Conservation (phyloP, 2,797 vertebrate species). For the Arrhamphus sclerolepis region DNA sequence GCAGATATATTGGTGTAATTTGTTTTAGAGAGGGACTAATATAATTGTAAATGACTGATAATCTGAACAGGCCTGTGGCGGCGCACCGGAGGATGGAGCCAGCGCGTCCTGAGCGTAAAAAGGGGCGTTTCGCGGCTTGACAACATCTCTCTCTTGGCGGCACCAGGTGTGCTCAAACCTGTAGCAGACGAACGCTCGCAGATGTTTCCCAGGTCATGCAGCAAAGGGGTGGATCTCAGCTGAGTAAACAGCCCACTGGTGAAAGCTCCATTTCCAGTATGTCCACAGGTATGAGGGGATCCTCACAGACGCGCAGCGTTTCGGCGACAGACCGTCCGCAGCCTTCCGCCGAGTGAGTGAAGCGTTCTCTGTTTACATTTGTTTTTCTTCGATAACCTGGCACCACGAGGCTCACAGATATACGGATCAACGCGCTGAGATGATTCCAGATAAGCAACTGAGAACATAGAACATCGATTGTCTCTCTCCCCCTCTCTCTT, state of each 20-base stretch:
- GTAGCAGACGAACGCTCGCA: constrained; percentile 55
- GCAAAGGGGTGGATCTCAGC: constrained; percentile 43
- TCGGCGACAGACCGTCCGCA: constrained; percentile 35
- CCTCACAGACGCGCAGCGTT: constrained; percentile 52
- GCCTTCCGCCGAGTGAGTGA: constrained; percentile 28
- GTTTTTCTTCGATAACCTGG: constrained; percentile 25
- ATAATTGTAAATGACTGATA: not conserved
- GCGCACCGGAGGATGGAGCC: constrained; percentile 60
- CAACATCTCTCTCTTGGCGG: constrained; percentile 45
- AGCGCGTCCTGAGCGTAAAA: constrained; percentile 53
- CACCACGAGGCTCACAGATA: constrained; percentile 14
- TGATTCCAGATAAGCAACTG: constrained; percentile 1
- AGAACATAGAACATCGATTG: constrained; percentile 6
- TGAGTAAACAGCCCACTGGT: constrained; percentile 21
- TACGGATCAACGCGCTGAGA: constrained; percentile 2
- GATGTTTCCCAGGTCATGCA: constrained; percentile 46
- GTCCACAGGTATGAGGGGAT: constrained; percentile 58
- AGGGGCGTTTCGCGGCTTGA: constrained; percentile 67
- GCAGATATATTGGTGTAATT: not conserved
- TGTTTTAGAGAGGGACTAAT: not conserved
- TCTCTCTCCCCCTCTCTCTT: not conserved
- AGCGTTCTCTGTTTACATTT: constrained; percentile 41
- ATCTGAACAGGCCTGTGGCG: constrained; percentile 11
- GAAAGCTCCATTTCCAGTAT: constrained; percentile 20
- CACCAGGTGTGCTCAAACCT: constrained; percentile 78